Evolutionary conservation across 1,140 invertebrate species (phyloP), one percentile per base, ranked within the genome.

Genomic region (Habropoda laboriosa): DNA sequence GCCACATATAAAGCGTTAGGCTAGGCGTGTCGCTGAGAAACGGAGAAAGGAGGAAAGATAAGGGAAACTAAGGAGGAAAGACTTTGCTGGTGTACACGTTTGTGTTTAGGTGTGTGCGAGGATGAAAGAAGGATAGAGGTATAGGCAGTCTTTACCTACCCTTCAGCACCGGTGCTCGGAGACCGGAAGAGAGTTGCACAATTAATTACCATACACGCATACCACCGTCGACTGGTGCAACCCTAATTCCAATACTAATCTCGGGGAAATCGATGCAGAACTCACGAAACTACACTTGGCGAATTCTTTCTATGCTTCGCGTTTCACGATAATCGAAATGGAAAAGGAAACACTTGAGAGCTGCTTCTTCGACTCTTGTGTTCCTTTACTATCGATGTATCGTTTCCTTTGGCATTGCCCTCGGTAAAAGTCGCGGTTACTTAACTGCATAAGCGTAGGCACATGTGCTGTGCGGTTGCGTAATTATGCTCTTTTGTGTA

Each of bases 141-240:
- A 2, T 51, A n/a, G 10, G 12, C 21, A 24, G 45, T 66, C 16
- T 21, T 63, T 81, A 75, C 35, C 61, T 49, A 74, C 70, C 81
- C 81, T 82, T 57, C 70, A n/a, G 24, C 35, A 21, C n/a, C 42
- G 3, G 16, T 49, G 53, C 35, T 68, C 38, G 21, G 24, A 58
- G 55, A 74, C 81, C 77, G 81, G 81, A 80, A 82, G 76, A 53
- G 7, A n/a, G 47, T 82, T 73, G 77, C 51, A n/a, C 80, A 80
- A 82, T 75, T 71, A 80, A 80, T 82, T 82, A 80, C 49, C 80
- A 82, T 82, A 75, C n/a, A n/a, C 63, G 70, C 74, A 35, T 58
- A 60, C 35, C 66, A 45, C n/a, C 12, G 30, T 80, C 16, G 53
- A 32, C 45, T 73, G 80, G 60, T 61, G 61, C 74, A 79, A 70